A percentile compares a stretch with the other conserved stretches of the same genome.
Conservation (phyloP, 2,113 vertebrate species). For the Melanotaenia duboulayi region DNA sequence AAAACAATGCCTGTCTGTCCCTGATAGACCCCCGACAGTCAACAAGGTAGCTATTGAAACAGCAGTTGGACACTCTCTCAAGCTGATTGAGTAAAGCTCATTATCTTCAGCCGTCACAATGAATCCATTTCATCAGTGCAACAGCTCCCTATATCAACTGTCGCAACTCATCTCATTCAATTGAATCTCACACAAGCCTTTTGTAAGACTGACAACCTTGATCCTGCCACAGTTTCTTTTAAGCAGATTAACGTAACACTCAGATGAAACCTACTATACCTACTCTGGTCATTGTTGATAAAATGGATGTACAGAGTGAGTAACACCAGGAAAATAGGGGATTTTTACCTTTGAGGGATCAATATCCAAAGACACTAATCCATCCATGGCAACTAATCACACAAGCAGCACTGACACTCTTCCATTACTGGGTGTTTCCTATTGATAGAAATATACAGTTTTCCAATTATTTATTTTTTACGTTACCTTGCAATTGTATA, state of each 20-base stretch:
- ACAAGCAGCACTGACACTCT: background rate
- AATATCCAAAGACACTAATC: background rate
- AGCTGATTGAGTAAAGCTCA: conserved; percentile 77
- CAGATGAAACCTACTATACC: conserved; percentile 72
- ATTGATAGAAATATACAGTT: background rate
- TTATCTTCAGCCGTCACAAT: conserved; percentile 79
- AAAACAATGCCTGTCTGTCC: conserved; percentile 27
- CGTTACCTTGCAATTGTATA: background rate
- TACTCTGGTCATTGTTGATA: conserved; percentile 56
- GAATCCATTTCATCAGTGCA: conserved; percentile 82
- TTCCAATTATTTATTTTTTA: background rate
- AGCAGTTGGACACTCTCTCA: conserved; percentile 65
- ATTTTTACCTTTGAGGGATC: conserved; percentile 28
- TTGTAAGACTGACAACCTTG: conserved; percentile 79
- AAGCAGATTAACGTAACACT: conserved; percentile 80
- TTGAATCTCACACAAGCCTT: conserved; percentile 79
- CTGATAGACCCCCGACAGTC: conserved; percentile 12
- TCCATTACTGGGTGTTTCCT: background rate
- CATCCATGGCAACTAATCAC: background rate
- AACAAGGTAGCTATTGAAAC: conserved; percentile 48
- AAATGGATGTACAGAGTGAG: conserved; percentile 50
- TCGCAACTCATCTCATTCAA: conserved; percentile 83
- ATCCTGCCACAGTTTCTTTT: conserved; percentile 68
- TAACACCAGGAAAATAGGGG: background rate
- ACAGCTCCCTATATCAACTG: conserved; percentile 80